Conservation (phyloP, 1,140 invertebrate genomes). For the Drosophila navojoa region DNA sequence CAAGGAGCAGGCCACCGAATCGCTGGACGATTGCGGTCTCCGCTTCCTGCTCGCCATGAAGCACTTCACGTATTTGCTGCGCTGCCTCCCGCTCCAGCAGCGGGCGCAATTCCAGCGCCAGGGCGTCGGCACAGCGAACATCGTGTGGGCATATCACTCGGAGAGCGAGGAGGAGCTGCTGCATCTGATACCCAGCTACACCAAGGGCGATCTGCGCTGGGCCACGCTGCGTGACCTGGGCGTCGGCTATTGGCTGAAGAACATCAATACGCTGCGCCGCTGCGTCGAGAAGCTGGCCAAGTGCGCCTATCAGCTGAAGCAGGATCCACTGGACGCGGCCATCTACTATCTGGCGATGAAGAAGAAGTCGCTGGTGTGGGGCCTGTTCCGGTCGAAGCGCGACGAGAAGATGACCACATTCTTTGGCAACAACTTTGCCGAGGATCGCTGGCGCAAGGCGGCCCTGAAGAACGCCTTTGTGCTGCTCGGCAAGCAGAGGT, state of each 20-base stretch:
- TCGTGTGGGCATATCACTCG: conserved; percentile 99
- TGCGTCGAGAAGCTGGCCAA: conserved; percentile 98
- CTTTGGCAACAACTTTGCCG: conserved; percentile 96
- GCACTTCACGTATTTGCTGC: conserved; percentile 97
- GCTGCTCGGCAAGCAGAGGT: conserved; percentile 96
- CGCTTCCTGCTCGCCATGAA: conserved; percentile 98
- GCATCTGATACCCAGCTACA: conserved; percentile 94
- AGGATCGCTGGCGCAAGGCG: conserved; percentile 97
- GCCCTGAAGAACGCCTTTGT: conserved; percentile 99
- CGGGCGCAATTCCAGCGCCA: conserved; percentile 93
- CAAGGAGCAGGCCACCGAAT: conserved; percentile 90
- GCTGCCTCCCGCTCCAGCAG: conserved; percentile 95
- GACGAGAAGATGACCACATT: conserved; percentile 97
- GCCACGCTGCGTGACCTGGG: conserved; percentile 95
- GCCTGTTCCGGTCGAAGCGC: conserved; percentile 93
- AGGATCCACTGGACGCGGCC: conserved; percentile 98
- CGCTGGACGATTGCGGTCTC: conserved; percentile 98
- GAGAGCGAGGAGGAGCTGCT: conserved; percentile 98
- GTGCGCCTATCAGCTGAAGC: conserved; percentile 93
- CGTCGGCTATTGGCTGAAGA: conserved; percentile 98
- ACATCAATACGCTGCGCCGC: conserved; percentile 91
- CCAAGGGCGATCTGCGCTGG: conserved; percentile 94
- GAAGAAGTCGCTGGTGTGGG: conserved; percentile 98
- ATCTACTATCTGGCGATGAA: conserved; percentile 99
- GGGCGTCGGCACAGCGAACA: conserved; percentile 95